Percentiles rank a stretch among this genome's conserved stretches.
These are phyloP conservation scores for Tenebrosternarchus preto DNA, from an alignment of 2,113 vertebrate species.

Conservation along the genomic window DNA sequence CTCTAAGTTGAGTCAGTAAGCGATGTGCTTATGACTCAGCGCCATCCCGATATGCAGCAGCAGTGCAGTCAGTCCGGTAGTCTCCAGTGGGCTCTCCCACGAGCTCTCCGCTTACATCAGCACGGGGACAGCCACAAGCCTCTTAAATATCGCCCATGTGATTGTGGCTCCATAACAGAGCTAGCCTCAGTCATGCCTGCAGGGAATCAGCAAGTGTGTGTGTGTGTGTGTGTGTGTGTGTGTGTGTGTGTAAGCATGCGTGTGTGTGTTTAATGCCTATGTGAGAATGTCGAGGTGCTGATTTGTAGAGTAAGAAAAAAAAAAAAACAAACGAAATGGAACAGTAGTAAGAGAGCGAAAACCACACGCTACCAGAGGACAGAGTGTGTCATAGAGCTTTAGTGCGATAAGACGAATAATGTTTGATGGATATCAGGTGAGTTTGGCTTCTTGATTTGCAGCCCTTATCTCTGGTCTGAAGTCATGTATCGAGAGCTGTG, in stretches of 20 bases:
- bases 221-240: slow-evolving; percentile 13
- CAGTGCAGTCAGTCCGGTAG: slow-evolving; percentile 48
- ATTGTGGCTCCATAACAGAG: background rate
- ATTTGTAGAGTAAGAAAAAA: slow-evolving; percentile 30
- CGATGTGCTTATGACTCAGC: slow-evolving; percentile 53
- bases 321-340: slow-evolving; percentile 35
- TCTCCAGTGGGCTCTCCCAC: slow-evolving; percentile 51
- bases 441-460: slow-evolving; percentile 34
- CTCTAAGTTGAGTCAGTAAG: slow-evolving; percentile 55
- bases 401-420: slow-evolving; percentile 10
- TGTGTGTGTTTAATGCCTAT: slow-evolving; percentile 23
- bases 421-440: slow-evolving; percentile 40
- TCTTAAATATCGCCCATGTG: slow-evolving; percentile 46
- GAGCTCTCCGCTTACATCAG: slow-evolving; percentile 52
- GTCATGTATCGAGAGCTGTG: background rate
- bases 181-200: slow-evolving; percentile 2
- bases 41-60: slow-evolving; percentile 37
- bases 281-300: slow-evolving; percentile 45
- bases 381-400: slow-evolving; percentile 39
- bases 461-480: slow-evolving; percentile 26
- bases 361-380: slow-evolving; percentile 37
- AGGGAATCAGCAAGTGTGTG: slow-evolving; percentile 10
- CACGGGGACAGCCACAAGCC: slow-evolving; percentile 47
- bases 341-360: slow-evolving; percentile 49
- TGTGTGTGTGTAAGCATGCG: slow-evolving; percentile 10